These are phyloP conservation scores for Hirtodrosophila alboralis DNA, from an alignment of 2,888 invertebrate species.

Conservation along the genomic window DNA sequence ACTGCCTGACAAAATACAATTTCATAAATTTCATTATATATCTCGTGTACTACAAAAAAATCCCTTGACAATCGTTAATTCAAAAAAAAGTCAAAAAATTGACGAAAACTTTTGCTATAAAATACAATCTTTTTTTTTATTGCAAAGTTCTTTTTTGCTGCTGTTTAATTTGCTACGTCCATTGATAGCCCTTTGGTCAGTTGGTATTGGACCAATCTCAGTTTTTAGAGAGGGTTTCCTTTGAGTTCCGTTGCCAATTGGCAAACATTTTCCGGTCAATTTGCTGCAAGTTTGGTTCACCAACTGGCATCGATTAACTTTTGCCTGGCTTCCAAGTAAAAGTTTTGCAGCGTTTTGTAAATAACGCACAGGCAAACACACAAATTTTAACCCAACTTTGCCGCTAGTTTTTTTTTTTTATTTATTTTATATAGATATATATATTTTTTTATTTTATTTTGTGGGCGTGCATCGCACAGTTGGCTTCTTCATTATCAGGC, in stretches of 20 bases:
- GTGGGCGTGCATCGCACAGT: constrained; percentile 5
- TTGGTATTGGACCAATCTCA: constrained; percentile 47
- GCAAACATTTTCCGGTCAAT: constrained; percentile 78
- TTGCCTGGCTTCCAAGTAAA: constrained; percentile 44
- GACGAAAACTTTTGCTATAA: constrained; percentile 57
- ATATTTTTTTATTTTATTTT: too few species aligned
- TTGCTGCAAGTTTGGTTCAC: constrained; percentile 54
- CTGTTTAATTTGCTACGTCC: constrained; percentile 59
- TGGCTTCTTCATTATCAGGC: constrained; percentile 43
- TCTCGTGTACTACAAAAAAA: too few species aligned
- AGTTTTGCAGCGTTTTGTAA: constrained; percentile 47
- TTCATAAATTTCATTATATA: constrained; percentile 72
- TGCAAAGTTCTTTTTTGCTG: constrained; percentile 27
- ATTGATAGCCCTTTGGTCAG: constrained; percentile 41
- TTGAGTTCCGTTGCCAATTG: constrained; percentile 67
- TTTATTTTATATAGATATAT: too few species aligned
- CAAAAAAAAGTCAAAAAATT: constrained; percentile 10
- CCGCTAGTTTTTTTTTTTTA: too few species aligned
- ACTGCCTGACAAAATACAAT: constrained; percentile 59
- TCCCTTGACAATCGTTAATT: constrained; percentile 22
- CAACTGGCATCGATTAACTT: constrained; percentile 73
- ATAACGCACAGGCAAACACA: constrained; percentile 57
- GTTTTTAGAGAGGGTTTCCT: constrained; percentile 48
- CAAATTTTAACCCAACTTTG: constrained; percentile 35
- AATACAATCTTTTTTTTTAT: constrained; percentile 25